These are phyloP conservation scores for Spea bombifrons DNA, from an alignment of 2,113 vertebrate species.

Conservation along the genomic window DNA sequence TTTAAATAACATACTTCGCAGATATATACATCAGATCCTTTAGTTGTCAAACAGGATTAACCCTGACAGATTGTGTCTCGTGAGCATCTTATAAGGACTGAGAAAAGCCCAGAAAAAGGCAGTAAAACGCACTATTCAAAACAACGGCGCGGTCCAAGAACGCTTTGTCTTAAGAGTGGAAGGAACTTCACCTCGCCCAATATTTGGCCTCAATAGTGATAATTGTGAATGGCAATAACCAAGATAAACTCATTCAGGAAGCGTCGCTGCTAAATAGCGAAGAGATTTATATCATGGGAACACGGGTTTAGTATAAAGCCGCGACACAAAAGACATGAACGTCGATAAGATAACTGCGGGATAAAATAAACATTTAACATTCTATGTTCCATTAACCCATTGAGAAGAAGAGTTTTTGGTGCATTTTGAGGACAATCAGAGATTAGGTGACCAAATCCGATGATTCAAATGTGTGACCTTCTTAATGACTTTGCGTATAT, in stretches of 20 bases:
- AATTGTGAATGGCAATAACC: constrained; percentile 35
- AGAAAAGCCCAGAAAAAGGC: not conserved
- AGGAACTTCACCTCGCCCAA: constrained; percentile 29
- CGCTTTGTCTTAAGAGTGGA: constrained; percentile 30
- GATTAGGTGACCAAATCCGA: too few relatives aligned
- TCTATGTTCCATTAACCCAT: not conserved
- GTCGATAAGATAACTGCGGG: not conserved
- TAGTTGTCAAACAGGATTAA: not conserved
- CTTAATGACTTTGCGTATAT: too few relatives aligned
- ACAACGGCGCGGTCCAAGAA: constrained; percentile 6
- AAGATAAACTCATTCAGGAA: constrained; percentile 40
- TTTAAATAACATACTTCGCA: not conserved
- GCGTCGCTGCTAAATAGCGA: not conserved
- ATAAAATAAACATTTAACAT: not conserved
- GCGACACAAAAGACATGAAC: not conserved
- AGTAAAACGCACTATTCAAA: constrained; percentile 15
- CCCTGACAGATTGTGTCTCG: not conserved
- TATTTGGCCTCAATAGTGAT: constrained; percentile 23
- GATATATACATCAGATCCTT: not conserved
- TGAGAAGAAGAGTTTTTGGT: not conserved
- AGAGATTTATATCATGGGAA: constrained; percentile 19
- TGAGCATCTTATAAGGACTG: not conserved
- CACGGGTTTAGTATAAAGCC: not conserved
- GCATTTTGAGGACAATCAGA: not conserved
- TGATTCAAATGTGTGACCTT: too few relatives aligned